phyloP scores from a whole-genome alignment of 2,113 vertebrate genomes.

The Catharus bicknelli region DNA sequence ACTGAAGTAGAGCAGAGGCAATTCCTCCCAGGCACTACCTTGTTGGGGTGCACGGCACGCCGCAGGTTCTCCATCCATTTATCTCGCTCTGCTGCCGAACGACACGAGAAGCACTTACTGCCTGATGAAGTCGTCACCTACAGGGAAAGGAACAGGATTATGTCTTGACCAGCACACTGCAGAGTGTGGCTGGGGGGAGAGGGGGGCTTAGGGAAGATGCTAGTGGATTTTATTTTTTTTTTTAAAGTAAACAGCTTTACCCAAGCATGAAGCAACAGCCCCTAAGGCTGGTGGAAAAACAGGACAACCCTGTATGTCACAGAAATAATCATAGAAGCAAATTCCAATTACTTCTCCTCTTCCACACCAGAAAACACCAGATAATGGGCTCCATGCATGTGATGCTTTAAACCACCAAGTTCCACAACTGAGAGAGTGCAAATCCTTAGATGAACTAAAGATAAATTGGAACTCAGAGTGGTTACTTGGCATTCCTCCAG shows the following conservation, averaged over 20 bases:
- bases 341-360: conserved; percentile 42
- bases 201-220: not conserved
- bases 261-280: conserved; percentile 36
- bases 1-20: not conserved
- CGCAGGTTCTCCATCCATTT: conserved; percentile 99
- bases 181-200: not conserved
- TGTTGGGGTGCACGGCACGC: conserved; percentile 96
- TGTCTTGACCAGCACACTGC: conserved; percentile 37
- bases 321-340: conserved; percentile 38
- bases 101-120: conserved; percentile 98
- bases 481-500: not conserved
- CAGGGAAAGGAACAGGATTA: conserved; percentile 39
- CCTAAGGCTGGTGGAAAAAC: not conserved
- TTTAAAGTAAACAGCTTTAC: conserved; percentile 37
- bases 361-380: conserved; percentile 37
- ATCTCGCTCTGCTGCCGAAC: conserved; percentile 95
- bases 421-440: not conserved
- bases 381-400: conserved; percentile 3
- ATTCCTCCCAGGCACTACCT: conserved; percentile 76
- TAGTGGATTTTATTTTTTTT: not conserved
- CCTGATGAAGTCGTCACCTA: conserved; percentile 96
- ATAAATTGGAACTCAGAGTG: not conserved
- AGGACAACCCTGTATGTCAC: conserved; percentile 8
- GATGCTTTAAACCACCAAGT: not conserved
- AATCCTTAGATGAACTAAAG: conserved; percentile 9